Conservation (phyloP, 1,140 invertebrate species). For the Bombus fervidus region DNA sequence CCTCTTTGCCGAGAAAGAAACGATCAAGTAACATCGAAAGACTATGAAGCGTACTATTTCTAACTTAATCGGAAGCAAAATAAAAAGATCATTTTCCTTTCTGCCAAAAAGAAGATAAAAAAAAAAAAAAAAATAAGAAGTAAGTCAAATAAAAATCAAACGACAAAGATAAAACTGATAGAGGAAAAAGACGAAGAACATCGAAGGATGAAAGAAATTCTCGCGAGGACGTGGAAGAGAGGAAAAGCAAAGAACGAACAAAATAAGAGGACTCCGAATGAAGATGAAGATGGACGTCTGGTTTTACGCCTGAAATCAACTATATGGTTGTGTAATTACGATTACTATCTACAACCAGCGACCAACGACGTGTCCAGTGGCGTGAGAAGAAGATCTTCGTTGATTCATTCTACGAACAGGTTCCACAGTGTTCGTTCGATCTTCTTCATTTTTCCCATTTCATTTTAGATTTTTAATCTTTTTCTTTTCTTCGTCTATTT, state of each 20-base stretch:
- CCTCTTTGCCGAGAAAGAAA: not conserved
- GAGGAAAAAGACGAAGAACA: not conserved
- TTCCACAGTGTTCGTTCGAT: constrained; percentile 44
- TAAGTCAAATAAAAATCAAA: not conserved
- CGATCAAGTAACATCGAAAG: not conserved
- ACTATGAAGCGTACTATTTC: not conserved
- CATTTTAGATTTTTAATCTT: not conserved
- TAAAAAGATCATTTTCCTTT: not conserved
- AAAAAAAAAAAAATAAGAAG: not conserved
- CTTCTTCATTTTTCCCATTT: not conserved
- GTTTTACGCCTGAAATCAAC: constrained; percentile 37
- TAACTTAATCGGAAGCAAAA: not conserved
- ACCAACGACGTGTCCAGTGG: constrained; percentile 40
- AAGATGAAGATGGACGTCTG: constrained; percentile 8
- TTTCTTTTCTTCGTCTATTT: constrained; percentile 1
- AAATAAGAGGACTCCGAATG: constrained; percentile 26
- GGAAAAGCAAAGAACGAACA: not conserved
- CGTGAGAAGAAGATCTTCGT: constrained; percentile 52
- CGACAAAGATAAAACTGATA: not conserved
- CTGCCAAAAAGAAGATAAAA: not conserved
- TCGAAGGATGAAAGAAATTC: not conserved
- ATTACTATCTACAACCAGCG: constrained; percentile 54
- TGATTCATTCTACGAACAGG: constrained; percentile 50
- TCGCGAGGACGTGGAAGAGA: not conserved
- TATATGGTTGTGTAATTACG: constrained; percentile 51